phyloP scores from a whole-genome alignment of 2,888 invertebrate genomes.

The Nomada fabriciana region DNA sequence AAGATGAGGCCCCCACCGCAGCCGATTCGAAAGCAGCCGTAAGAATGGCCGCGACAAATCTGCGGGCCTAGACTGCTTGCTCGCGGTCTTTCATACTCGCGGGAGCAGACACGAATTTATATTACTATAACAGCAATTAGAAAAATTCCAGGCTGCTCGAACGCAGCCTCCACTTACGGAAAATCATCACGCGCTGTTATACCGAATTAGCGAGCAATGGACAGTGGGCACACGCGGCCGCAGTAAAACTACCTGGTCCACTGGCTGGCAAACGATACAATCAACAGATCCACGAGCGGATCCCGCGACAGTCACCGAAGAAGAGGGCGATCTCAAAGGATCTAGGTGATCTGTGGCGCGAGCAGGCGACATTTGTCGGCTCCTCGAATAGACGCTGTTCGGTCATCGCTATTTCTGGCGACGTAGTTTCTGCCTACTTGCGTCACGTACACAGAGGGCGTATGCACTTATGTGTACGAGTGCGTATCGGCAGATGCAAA shows the following conservation, averaged over 20 bases:
- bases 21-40: constrained; percentile 54
- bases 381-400: constrained; percentile 65
- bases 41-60: constrained; percentile 51
- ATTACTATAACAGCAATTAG: neutral
- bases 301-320: neutral
- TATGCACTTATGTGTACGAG: constrained; percentile 24
- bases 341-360: constrained; percentile 7
- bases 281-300: neutral
- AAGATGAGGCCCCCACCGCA: constrained; percentile 39
- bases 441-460: constrained; percentile 58
- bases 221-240: too few species aligned
- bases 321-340: constrained; percentile 20
- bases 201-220: too few species aligned
- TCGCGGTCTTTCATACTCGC: constrained; percentile 9
- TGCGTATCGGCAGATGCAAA: constrained; percentile 77
- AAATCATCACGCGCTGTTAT: too few species aligned
- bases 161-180: too few species aligned
- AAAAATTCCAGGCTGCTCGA: too few species aligned
- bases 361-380: constrained; percentile 7
- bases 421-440: constrained; percentile 44
- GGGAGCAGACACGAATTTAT: neutral
- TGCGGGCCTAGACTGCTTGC: constrained; percentile 27
- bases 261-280: neutral
- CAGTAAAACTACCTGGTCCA: neutral
- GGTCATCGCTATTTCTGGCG: constrained; percentile 70